Evolutionary conservation across 1,140 invertebrate genomes (phyloP), one percentile per base, ranked within the genome.

Genomic region (Coboldia fuscipes): DNA sequence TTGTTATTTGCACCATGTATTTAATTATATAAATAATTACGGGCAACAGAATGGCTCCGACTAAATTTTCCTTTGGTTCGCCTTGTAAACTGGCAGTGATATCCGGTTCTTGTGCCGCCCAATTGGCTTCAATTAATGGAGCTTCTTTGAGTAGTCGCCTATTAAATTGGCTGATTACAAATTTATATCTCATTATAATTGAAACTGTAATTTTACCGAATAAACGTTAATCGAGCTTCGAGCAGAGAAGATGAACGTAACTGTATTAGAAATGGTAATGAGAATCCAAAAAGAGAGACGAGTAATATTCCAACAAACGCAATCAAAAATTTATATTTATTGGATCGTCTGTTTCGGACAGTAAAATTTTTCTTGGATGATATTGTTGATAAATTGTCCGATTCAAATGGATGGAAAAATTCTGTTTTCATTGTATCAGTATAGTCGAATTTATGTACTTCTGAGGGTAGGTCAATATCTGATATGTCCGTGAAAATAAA

Each of bases 21-120:
- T n/a, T n/a, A n/a, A n/a, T n/a, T n/a, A n/a, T n/a, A n/a, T n/a
- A n/a, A n/a, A n/a, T n/a, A n/a, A n/a, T 68, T 3, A 67, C 66
- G 1, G 68, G 69, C 70, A 70, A 75, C 37, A 75, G 68, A 47
- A 74, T 70, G 1, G 52, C 50, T 0, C 53, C 52, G 15, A 54
- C 48, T 18, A 52, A 43, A 37, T 50, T 54, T 16, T 50, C 44
- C 0, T 46, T 42, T 3, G 49, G 43, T 21, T 43, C 45, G 10
- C 42, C 30, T n/a, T n/a, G n/a, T 18, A 48, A 43, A 33, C 44
- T 54, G 20, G 30, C 42, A 28, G 44, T 51, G 8, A 43, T 38
- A 22, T 43, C 48, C 14, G 40, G 33, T 16, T 46, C 50, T 4
- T 45, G 41, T 8, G 50, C 47, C 33, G 45, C 47, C 50, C 50